A percentile compares a stretch with the other conserved stretches of the same genome.
phyloP scores from a whole-genome alignment of 1,140 invertebrate species.

The Drosophila kurseongensis region DNA sequence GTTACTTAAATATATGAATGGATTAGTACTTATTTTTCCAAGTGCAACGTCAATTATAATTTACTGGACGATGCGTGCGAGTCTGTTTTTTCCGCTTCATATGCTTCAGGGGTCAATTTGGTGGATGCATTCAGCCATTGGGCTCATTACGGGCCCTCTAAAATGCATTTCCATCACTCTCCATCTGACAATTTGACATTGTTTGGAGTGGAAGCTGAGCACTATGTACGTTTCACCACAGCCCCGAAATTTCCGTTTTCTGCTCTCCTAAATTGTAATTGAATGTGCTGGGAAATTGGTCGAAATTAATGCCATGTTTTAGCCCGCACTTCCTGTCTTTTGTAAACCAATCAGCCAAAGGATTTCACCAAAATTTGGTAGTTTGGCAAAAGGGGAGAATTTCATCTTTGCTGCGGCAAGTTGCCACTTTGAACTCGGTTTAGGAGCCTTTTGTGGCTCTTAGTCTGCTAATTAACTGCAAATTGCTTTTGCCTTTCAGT shows the following conservation, averaged over 20 bases:
- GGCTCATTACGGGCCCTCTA: slow-evolving; percentile 17
- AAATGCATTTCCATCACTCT: slow-evolving; percentile 24
- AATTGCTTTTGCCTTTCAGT: slow-evolving; percentile 34
- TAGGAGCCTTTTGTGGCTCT: slow-evolving; percentile 33
- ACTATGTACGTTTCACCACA: neutral
- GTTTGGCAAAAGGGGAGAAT: neutral
- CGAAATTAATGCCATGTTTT: slow-evolving; percentile 26
- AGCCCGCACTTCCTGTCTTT: slow-evolving; percentile 9
- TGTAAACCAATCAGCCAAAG: slow-evolving; percentile 11
- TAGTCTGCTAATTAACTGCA: slow-evolving; percentile 48
- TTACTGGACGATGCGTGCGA: slow-evolving; percentile 24
- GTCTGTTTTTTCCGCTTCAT: slow-evolving; percentile 49
- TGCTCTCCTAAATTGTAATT: slow-evolving; percentile 15
- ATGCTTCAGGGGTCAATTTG: slow-evolving; percentile 26
- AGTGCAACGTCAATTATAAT: slow-evolving; percentile 43
- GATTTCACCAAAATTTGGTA: neutral
- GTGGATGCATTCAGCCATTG: slow-evolving; percentile 33
- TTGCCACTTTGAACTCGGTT: slow-evolving; percentile 20
- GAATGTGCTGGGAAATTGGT: slow-evolving; percentile 31
- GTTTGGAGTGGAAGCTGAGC: slow-evolving; percentile 1
- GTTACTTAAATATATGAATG: neutral
- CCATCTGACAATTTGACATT: slow-evolving; percentile 37
- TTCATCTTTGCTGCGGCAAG: slow-evolving; percentile 25
- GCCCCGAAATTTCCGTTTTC: neutral
- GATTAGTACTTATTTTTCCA: neutral